Evolutionary conservation across 1,140 invertebrate genomes (phyloP), one percentile per base, ranked within the genome.

Genomic region (Campoletis sonorensis): DNA sequence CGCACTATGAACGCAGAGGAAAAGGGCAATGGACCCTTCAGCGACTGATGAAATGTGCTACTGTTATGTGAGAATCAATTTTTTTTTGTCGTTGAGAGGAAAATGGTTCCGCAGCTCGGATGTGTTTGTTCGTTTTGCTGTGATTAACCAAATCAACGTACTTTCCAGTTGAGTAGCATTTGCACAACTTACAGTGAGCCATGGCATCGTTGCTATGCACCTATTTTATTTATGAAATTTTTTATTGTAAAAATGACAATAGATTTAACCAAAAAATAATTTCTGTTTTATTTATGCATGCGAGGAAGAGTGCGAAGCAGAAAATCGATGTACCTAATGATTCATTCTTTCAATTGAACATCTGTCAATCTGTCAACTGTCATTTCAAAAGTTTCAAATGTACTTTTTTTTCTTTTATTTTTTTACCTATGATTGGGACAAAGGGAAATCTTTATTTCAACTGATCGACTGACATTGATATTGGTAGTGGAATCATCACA

Each of bases 171-270:
- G 40, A 40, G 18, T 40, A 18, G 45, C 71, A 73, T 49, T 73
- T 73, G 68, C 68, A 71, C n/a, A 71, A 71, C 30, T 71, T 71
- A 4, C 68, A 71, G 11, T 71, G 68, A 11, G 68, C 68, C 68
- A 40, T 71, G 0, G n/a, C 7, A 21, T 71, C 68, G n/a, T n/a
- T 40, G 13, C 68, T 33, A 0, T 16, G 0, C 21, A 40, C 30
- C 30, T 37, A 33, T 71, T 71, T 40, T 40, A 21, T 71, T 21
- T 33, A n/a, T n/a, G n/a, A n/a, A 18, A 71, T 71, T 71, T 23
- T 73, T 1, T 33, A n/a, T 10, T 23, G 21, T 61, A 71, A 71
- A n/a, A n/a, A n/a, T n/a, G 21, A 71, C 40, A 40, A n/a, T n/a
- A n/a, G n/a, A n/a, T n/a, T n/a, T 40, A 71, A 68, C 67, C 26